phyloP scores from a whole-genome alignment of 2,888 invertebrate species.

The Drosophila atroscutellata region DNA sequence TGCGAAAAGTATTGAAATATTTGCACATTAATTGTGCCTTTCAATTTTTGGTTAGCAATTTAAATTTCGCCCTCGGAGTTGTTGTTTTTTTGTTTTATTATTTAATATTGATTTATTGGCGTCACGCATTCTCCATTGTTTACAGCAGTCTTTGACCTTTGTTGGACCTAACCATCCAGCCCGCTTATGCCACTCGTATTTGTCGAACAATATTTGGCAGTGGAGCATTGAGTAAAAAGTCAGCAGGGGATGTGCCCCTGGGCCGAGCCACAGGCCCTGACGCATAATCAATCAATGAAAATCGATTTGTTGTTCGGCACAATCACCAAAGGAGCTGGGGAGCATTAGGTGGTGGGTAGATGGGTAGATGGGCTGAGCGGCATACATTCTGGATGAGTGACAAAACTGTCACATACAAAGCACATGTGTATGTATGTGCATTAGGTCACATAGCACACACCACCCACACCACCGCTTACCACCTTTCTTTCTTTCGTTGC shows the following conservation, averaged over 20 bases:
- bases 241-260: conserved; percentile 30
- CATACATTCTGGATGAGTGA: conserved; percentile 1
- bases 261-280: conserved; percentile 26
- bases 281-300: conserved; percentile 77
- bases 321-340: conserved; percentile 44
- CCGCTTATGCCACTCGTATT: conserved; percentile 35
- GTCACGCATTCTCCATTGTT: conserved; percentile 58
- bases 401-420: conserved; percentile 27
- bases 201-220: conserved; percentile 49
- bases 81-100: conserved; percentile 25
- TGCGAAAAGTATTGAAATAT: conserved; percentile 63
- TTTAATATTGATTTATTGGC: conserved; percentile 70
- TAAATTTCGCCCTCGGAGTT: conserved; percentile 30
- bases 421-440: conserved; percentile 19
- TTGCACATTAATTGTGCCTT: conserved; percentile 58
- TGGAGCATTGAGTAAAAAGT: conserved; percentile 42
- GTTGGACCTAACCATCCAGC: conserved; percentile 6
- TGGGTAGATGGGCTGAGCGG: background rate
- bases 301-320: conserved; percentile 68
- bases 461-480: conserved; percentile 1
- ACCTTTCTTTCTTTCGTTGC: background rate
- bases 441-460: conserved; percentile 3
- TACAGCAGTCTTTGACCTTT: conserved; percentile 68
- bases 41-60: conserved; percentile 22
- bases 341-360: background rate